Base-by-base conservation (phyloP, 2,888 invertebrate species). In the Gibbula magus region DNA sequence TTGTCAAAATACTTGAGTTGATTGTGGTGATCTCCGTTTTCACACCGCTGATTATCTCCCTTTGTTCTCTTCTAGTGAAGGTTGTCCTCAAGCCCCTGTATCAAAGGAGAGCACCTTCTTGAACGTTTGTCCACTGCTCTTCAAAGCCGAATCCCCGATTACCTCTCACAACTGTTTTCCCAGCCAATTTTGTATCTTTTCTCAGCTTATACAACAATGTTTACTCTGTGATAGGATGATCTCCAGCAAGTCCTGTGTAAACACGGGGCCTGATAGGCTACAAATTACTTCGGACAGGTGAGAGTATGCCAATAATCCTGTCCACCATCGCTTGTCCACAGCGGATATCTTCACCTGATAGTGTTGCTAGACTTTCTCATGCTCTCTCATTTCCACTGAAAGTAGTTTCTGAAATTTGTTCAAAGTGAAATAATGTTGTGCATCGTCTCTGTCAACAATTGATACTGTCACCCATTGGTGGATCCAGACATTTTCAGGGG, bases 151-250 rank as follows among this genome's bases (percentile, higher is more conserved):
- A 29, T 29, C 61, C 61, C 22, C 16, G 61, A 61, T 61, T 18
- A 22, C 29, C 16, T 61, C 61, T 25, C 61, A 61, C 61, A 61
- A 61, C 25, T 61, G 61, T 61, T 61, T 61, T 29, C 61, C 25
- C 61, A 29, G 61, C 61, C 29, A 61, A 61, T 61, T 61, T 61
- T 61, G 61, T 61, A 61, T 61, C 61, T 61, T 61, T 61, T 61
- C 61, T 29, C 29, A 16, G 29, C 61, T 61, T 61, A 61, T 61
- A 61, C 61, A 61, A 61, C 61, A 61, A 29, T 61, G 61, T 61
- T 61, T 61, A 61, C 61, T 29, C 10, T 29, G 61, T 61, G 61
- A 61, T 61, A 61, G 16, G 61, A 61, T 61, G 61, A 61, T 61
- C 61, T 29, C 61, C 10, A 61, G 61, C 61, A 61, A 61, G 61